Evolutionary conservation across 2,797 vertebrate genomes (phyloP), one percentile per base, ranked within the genome.

Genomic region (Acropternis orthonyx): DNA sequence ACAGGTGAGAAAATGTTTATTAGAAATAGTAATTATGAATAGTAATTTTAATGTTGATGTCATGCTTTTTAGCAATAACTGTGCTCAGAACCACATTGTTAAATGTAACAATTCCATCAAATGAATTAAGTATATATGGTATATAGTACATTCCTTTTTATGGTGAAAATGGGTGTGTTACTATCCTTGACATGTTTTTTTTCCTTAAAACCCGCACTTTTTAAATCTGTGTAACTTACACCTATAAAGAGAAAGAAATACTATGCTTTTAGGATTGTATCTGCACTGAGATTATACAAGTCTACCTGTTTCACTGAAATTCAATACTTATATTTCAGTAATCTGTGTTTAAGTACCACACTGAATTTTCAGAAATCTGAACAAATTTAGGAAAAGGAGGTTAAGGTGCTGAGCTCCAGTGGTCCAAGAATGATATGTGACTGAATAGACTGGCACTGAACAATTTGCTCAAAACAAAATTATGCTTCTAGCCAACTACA

Each of bases 1-100:
- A 66, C 98, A 97, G 98, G 98, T 98, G 89, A 95, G 67, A 56
- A 91, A 74, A 52, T 27, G 2, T 44, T 72, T 56, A 32, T 71
- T 69, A 76, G 24, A 89, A 88, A 59, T 58, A 37, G 7, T 51
- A 26, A 49, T 65, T 46, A 36, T 14, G 19, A 71, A 76, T 34
- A 68, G 20, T 66, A 63, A 32, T 51, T 92, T 71, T 55, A 23
- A 63, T 67, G 17, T 69, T 91, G 49, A 58, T 10, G 9, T 74
- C 21, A 49, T 9, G 7, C 15, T 65, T 56, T 1, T 28, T 62
- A 37, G 59, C 11, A 65, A 7, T 88, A 77, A 74, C 32, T 55
- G 27, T 68, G 20, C 11, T 59, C 5, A 9, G 41, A 61, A 89
- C 10, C 14, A n/a, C 63, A 48, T 28, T 36, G 2, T 73, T 87